Conservation (phyloP, 2,113 vertebrate genomes). For the Eonycteris spelaea region DNA sequence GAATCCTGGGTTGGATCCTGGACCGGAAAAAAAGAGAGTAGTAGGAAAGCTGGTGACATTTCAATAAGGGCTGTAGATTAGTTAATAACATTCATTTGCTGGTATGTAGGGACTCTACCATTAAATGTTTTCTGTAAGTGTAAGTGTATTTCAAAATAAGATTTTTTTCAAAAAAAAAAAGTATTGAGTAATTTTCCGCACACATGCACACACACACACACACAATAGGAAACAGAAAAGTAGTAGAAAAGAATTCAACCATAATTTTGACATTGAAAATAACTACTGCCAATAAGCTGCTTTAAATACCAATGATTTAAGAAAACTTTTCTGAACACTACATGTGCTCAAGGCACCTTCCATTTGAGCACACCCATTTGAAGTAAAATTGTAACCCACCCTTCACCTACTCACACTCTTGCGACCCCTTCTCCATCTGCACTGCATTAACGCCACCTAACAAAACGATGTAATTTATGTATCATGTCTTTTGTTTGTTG, state of each 20-base stretch:
- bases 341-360: not conserved
- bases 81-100: not conserved
- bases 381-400: not conserved
- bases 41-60: not conserved
- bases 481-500: not conserved
- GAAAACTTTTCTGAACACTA: not conserved
- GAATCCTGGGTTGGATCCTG: not conserved
- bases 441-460: not conserved
- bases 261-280: not conserved
- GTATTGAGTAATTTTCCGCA: not conserved
- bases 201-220: not conserved
- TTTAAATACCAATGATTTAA: not conserved
- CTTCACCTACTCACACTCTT: not conserved
- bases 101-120: not conserved
- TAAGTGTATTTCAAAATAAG: not conserved
- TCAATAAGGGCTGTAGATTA: not conserved
- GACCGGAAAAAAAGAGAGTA: not conserved
- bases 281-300: not conserved
- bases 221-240: not conserved
- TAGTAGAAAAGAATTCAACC: not conserved
- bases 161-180: not conserved
- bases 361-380: too few species aligned
- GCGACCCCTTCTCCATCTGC: not conserved
- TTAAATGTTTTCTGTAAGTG: not conserved
- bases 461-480: fast-evolving